A percentile compares a stretch with the other conserved stretches of the same genome.
These are phyloP conservation scores for Hassar affinis DNA, from an alignment of 2,113 vertebrate species.

Conservation along the genomic window DNA sequence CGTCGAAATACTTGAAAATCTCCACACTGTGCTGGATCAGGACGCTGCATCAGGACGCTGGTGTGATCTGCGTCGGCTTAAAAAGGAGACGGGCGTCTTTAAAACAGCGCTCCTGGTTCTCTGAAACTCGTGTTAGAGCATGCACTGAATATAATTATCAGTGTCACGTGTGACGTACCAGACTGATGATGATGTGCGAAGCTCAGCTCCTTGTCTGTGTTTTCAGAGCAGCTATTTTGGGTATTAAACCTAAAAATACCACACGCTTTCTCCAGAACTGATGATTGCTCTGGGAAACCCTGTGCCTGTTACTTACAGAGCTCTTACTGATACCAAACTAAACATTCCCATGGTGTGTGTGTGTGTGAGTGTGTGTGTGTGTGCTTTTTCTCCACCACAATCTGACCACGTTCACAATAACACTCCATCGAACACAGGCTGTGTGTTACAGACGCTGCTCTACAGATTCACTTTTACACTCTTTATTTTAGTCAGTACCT, in stretches of 20 bases:
- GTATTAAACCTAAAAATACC: constrained; percentile 33
- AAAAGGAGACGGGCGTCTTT: neutral
- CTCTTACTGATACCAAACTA: constrained; percentile 21
- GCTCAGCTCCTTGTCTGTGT: neutral
- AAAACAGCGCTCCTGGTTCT: neutral
- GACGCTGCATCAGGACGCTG: neutral
- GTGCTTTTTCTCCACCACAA: neutral
- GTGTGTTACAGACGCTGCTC: neutral
- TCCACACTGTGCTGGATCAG: neutral
- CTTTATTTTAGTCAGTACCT: neutral
- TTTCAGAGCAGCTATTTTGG: constrained; percentile 43
- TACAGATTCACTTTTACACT: neutral
- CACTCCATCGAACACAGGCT: neutral
- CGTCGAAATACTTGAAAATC: neutral
- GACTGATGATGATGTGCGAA: constrained; percentile 20
- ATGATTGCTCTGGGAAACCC: constrained; percentile 29
- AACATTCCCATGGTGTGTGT: constrained; percentile 25
- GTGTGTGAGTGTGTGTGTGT: neutral
- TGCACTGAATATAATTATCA: constrained; percentile 8
- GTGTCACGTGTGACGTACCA: constrained; percentile 1
- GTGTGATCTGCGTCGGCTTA: neutral
- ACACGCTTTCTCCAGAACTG: constrained; percentile 4
- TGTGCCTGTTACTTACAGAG: constrained; percentile 25
- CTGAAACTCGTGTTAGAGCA: constrained; percentile 12
- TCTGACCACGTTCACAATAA: neutral